phyloP scores from a whole-genome alignment of 2,888 invertebrate species.

The Buathra laborator region DNA sequence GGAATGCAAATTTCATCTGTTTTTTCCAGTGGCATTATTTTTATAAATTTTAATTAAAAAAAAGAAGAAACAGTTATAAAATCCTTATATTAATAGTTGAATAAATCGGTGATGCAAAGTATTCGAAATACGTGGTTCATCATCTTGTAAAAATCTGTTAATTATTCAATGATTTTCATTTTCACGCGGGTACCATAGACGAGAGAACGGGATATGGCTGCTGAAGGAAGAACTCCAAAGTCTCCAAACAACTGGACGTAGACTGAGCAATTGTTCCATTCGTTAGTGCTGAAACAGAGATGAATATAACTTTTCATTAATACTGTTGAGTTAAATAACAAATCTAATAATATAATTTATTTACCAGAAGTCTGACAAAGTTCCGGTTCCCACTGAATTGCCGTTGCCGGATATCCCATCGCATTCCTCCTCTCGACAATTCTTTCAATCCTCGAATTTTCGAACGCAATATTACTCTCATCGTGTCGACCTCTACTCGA shows the following conservation, averaged over 20 bases:
- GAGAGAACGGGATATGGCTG: not conserved
- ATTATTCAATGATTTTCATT: not conserved
- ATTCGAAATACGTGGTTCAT: not conserved
- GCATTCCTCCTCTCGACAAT: constrained; percentile 94
- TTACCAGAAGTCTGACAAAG: too few relatives aligned
- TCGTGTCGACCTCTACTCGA: constrained; percentile 99
- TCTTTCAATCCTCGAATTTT: constrained; percentile 99
- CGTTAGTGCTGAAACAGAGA: too few relatives aligned
- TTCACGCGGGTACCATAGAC: not conserved
- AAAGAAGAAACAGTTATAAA: not conserved
- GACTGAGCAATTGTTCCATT: too few relatives aligned
- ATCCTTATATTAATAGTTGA: constrained; percentile 16
- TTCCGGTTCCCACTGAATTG: constrained; percentile 95
- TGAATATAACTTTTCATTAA: too few relatives aligned
- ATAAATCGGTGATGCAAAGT: constrained; percentile 39
- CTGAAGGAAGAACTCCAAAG: not conserved
- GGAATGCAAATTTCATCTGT: too few relatives aligned
- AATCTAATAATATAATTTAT: too few relatives aligned
- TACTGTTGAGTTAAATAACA: too few relatives aligned
- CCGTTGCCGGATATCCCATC: constrained; percentile 94
- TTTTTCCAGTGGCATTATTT: constrained; percentile 14
- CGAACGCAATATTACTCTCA: constrained; percentile 98
- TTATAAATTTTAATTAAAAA: constrained; percentile 55
- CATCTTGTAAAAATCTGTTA: not conserved
- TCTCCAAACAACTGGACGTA: not conserved